Conservation (phyloP, 2,113 vertebrate species). For the Felis catus region DNA sequence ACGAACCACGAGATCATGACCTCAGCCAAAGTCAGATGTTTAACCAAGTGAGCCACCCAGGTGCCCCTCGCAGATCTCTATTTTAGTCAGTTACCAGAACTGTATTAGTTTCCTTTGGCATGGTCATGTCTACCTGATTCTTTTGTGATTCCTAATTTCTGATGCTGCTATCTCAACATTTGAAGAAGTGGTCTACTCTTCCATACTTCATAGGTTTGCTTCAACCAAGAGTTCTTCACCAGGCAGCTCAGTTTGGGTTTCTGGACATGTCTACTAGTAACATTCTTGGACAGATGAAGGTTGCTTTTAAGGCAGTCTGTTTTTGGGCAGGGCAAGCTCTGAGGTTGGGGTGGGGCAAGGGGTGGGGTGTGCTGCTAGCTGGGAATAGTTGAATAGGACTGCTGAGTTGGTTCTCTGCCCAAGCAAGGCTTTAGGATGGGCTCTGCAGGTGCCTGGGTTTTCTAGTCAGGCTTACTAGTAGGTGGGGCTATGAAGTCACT, state of each 20-base stretch:
- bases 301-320: neutral
- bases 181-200: neutral
- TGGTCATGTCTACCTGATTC: neutral
- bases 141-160: neutral
- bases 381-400: neutral
- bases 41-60: too few species aligned
- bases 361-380: neutral
- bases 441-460: neutral
- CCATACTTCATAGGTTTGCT: neutral
- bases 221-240: neutral
- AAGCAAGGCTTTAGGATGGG: neutral
- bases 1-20: too few species aligned
- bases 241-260: neutral
- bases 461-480: neutral
- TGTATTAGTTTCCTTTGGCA: neutral
- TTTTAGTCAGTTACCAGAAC: neutral
- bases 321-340: neutral
- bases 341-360: too few species aligned
- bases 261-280: neutral
- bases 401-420: neutral
- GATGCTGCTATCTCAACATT: neutral
- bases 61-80: neutral
- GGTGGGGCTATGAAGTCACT: neutral
- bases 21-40: too few species aligned
- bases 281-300: neutral